Evolutionary conservation across 2,888 invertebrate genomes (phyloP), one percentile per base, ranked within the genome.

Genomic region (Bursaphelenchus okinawaensis): DNA sequence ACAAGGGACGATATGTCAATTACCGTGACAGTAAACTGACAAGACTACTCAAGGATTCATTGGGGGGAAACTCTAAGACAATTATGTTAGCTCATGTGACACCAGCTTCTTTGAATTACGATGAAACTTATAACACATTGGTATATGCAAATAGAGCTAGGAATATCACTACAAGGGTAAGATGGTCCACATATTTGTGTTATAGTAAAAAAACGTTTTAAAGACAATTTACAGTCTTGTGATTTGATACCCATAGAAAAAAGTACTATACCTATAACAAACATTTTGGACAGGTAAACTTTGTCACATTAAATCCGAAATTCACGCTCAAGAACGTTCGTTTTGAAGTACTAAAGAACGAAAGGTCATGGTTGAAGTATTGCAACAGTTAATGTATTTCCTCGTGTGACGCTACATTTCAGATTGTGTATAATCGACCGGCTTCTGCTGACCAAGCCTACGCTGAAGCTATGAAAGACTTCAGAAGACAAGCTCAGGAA

Each of bases 71-170:
- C 28, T 67, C 65, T 20, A 69, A 65, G 77, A 95, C 95, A 0
- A 92, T 93, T 16, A 95, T 95, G 94, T 91, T 95, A 66, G 94
- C 94, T 2, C 93, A 95, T 84, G 90, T 94, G 51, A 90, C 92
- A 1, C 91, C 94, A 0, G 90, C 90, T 31, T 87, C 87, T 19
- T 84, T 86, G 7, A 90, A 91, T 79, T 89, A 91, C 28, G 94
- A 95, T 82, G 94, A 95, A 84, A 91, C 91, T 2, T 88, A 92
- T 75, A 95, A 93, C 81, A 95, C 95, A 0, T 85, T 95, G 27
- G 89, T 91, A 55, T 95, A 95, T 84, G 94, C 94, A 0, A 91
- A 93, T 83, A 87, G 93, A 64, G 95, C 95, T 2, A 91, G 91
- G 76, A 90, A 90, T 77, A 95, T 95, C 76, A 91, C 91, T n/a